Evolutionary conservation across 2,113 vertebrate genomes (phyloP).

Genomic region (Ornithorhynchus anatinus): DNA sequence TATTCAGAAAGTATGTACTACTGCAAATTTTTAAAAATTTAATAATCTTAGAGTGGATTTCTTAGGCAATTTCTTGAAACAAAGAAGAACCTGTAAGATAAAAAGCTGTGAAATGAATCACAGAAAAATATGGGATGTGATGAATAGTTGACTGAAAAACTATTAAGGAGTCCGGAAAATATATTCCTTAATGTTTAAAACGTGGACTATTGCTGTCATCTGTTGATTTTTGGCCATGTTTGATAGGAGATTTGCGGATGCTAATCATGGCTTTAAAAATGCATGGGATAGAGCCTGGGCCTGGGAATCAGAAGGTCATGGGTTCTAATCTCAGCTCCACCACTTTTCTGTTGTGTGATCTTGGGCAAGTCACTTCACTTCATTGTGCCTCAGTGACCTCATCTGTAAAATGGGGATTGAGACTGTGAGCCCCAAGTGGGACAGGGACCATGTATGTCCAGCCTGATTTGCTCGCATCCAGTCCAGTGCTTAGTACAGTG

Average conservation of each 20-base stretch:
- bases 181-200: slow-evolving; percentile 3
- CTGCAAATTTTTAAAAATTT: not conserved
- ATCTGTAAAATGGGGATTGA: too few relatives aligned
- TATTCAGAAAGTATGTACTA: not conserved
- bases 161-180: not conserved
- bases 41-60: not conserved
- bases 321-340: too few relatives aligned
- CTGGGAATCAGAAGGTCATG: too few relatives aligned
- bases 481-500: too few relatives aligned
- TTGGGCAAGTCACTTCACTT: too few relatives aligned
- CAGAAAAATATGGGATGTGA: not conserved
- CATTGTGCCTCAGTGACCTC: too few relatives aligned
- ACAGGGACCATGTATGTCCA: too few relatives aligned
- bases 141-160: slow-evolving; percentile 25
- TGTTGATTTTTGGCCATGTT: slow-evolving; percentile 16
- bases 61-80: not conserved
- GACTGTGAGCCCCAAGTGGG: too few relatives aligned
- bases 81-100: too few relatives aligned
- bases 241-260: slow-evolving; percentile 15
- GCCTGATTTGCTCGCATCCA: too few relatives aligned
- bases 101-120: slow-evolving; percentile 28
- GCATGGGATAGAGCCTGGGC: too few relatives aligned
- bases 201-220: slow-evolving; percentile 2
- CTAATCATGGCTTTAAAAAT: not conserved
- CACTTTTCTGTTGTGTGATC: too few relatives aligned